Percentiles rank a stretch among this genome's conserved stretches.
phyloP scores from a whole-genome alignment of 2,797 vertebrate species.

The Danio aesculapii region DNA sequence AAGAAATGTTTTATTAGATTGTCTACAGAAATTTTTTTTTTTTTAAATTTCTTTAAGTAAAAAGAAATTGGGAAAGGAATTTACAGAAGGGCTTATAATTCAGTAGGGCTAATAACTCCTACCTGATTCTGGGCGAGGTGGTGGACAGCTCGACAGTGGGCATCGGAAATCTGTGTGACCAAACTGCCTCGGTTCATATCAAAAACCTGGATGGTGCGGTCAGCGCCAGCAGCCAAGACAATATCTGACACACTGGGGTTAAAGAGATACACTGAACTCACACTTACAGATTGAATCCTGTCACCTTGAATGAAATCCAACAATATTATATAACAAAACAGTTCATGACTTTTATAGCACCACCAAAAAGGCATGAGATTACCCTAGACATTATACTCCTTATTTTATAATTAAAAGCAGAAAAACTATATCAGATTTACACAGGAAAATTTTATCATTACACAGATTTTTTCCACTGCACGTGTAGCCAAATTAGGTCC shows the following conservation, averaged over 20 bases:
- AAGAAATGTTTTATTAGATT: no score
- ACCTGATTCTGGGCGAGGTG: slow-evolving; percentile 92
- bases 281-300: neutral
- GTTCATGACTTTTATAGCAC: neutral
- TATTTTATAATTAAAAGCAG: slow-evolving; percentile 23
- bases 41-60: no score
- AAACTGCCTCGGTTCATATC: slow-evolving; percentile 86
- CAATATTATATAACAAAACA: neutral
- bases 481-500: slow-evolving; percentile 35
- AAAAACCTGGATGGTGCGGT: slow-evolving; percentile 85
- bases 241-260: slow-evolving; percentile 77
- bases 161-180: slow-evolving; percentile 77
- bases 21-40: no score
- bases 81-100: no score
- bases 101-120: slow-evolving; percentile 39
- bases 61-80: no score
- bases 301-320: neutral
- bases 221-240: slow-evolving; percentile 82
- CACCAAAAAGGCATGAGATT: neutral
- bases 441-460: slow-evolving; percentile 47
- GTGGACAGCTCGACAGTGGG: slow-evolving; percentile 83
- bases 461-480: slow-evolving; percentile 52
- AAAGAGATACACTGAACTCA: slow-evolving; percentile 51
- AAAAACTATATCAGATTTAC: slow-evolving; percentile 30
- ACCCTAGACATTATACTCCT: slow-evolving; percentile 7